Percentiles rank a stretch among this genome's conserved stretches.
Conservation (phyloP, 2,888 invertebrate genomes). For the Hartigia nigra region DNA sequence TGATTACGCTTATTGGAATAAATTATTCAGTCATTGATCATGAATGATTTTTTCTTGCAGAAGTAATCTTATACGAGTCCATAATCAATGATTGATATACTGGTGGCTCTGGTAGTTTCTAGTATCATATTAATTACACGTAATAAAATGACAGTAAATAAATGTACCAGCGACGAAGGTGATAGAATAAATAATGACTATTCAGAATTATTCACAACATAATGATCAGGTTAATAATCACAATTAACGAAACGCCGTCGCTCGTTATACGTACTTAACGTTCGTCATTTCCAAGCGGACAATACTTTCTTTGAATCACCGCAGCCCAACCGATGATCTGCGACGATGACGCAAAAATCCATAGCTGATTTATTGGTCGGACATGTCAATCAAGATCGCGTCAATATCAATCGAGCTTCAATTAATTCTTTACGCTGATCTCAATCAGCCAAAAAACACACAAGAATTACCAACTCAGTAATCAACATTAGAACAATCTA, state of each 20-base stretch:
- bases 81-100: neutral
- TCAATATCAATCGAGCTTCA: neutral
- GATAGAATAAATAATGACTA: neutral
- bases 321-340: neutral
- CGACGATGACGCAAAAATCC: neutral
- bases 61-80: neutral
- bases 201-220: neutral
- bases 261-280: neutral
- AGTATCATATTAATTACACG: neutral
- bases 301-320: neutral
- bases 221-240: neutral
- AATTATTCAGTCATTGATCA: neutral
- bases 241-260: neutral
- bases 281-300: neutral
- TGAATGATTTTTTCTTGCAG: neutral
- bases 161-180: neutral
- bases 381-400: neutral
- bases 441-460: neutral
- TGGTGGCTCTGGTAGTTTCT: neutral
- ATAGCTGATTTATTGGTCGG: neutral
- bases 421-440: neutral
- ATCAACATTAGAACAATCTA: neutral
- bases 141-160: neutral
- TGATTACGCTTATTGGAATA: neutral
- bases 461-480: neutral